Conservation (phyloP, 1,140 invertebrate species). For the Neelides sp. region DNA sequence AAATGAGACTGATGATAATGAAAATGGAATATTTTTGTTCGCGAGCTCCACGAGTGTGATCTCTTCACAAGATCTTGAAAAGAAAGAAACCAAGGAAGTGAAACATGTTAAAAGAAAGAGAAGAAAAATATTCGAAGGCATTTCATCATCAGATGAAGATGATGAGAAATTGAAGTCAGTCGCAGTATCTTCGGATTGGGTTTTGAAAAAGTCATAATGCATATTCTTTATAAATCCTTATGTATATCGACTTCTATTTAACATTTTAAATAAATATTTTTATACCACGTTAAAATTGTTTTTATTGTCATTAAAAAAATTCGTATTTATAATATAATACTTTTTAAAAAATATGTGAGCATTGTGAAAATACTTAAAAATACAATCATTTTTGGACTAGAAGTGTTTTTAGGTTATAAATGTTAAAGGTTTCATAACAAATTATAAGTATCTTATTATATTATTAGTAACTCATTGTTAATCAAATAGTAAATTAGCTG, state of each 20-base stretch:
- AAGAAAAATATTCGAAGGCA: neutral
- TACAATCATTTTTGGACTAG: too few relatives aligned
- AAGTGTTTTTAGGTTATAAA: too few relatives aligned
- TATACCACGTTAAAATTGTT: neutral
- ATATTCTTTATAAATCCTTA: neutral
- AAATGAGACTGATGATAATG: neutral
- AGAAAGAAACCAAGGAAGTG: neutral
- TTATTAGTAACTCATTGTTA: too few relatives aligned
- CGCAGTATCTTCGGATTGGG: constrained; percentile 22
- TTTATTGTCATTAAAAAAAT: neutral
- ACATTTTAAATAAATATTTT: neutral
- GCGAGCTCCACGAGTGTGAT: constrained; percentile 3
- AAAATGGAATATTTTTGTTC: constrained; percentile 24
- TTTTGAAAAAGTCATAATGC: constrained; percentile 3
- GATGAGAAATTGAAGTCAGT: constrained; percentile 9
- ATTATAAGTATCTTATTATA: too few relatives aligned
- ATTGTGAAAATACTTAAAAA: neutral
- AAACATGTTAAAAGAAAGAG: constrained; percentile 8
- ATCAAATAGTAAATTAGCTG: too few relatives aligned
- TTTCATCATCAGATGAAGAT: neutral
- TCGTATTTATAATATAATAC: too few relatives aligned
- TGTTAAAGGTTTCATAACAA: too few relatives aligned
- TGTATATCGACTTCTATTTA: neutral
- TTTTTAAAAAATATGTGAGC: neutral
- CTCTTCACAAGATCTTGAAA: constrained; percentile 4